A percentile compares a stretch with the other conserved stretches of the same genome.
phyloP scores from a whole-genome alignment of 2,113 vertebrate genomes.

The sheep (Ovis aries) region ARS-UI_Ramb_v3.0 NC_056054.1:128402501-128403000 shows the following conservation, averaged over 20 bases:
- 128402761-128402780: neutral
- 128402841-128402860: neutral
- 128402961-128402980: too few relatives aligned
- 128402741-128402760: neutral
- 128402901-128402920: neutral
- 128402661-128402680: neutral
- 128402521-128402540: neutral
- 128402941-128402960: too few relatives aligned
- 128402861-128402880: neutral
- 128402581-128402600: neutral
- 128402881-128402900: neutral
- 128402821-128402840: neutral
- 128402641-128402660: neutral
- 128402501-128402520: neutral
- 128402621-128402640: rapidly evolving
- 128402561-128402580: neutral
- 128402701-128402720: neutral
- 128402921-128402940: neutral
- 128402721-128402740: neutral
- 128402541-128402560: neutral
- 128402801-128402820: neutral
- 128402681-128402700: neutral
- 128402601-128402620: neutral
- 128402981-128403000: too few relatives aligned
- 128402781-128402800: neutral